These are phyloP conservation scores for Nymphalis io DNA, from an alignment of 1,140 invertebrate genomes.

Conservation along the genomic window DNA sequence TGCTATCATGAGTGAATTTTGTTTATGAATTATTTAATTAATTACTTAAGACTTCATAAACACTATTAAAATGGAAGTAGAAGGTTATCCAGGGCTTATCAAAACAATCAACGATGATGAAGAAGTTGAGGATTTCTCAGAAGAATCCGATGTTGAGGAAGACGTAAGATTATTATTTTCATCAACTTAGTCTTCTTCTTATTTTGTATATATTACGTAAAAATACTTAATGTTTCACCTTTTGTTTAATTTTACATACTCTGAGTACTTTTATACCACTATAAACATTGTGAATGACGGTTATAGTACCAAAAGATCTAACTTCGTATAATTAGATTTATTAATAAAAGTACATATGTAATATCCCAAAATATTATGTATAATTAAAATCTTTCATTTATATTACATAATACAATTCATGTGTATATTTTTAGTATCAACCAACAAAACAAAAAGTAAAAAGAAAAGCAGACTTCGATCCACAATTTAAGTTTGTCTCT, in stretches of 20 bases:
- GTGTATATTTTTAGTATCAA: slow-evolving; percentile 84
- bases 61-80: slow-evolving; percentile 45
- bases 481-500: slow-evolving; percentile 88
- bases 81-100: slow-evolving; percentile 62
- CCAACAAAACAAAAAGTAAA: slow-evolving; percentile 88
- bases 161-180: slow-evolving; percentile 81
- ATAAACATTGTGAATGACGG: no score
- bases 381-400: background rate
- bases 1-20: background rate
- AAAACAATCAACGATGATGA: slow-evolving; percentile 90
- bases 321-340: no score
- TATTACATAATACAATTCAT: background rate
- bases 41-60: slow-evolving; percentile 5
- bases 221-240: no score
- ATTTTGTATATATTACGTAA: no score
- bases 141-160: slow-evolving; percentile 90
- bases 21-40: slow-evolving; percentile 14
- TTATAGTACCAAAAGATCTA: no score
- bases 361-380: background rate
- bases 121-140: slow-evolving; percentile 88
- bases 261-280: no score
- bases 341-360: no score
- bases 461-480: slow-evolving; percentile 87
- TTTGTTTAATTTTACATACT: no score
- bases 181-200: background rate